phyloP scores from a whole-genome alignment of 1,140 invertebrate species.

The Himalopsyche phryganea region DNA sequence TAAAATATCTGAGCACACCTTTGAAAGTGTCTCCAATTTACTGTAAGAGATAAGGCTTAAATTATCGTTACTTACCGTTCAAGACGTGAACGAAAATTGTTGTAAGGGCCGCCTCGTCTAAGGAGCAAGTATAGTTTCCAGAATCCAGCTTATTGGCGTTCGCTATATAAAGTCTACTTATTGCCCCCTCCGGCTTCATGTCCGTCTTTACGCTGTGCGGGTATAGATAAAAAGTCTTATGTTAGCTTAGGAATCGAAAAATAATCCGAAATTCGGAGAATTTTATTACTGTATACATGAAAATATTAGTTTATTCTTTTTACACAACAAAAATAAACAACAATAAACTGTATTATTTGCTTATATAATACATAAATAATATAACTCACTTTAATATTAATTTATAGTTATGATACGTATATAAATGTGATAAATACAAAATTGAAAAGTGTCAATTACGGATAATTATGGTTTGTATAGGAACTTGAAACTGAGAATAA shows the following conservation, averaged over 20 bases:
- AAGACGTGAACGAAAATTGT: slow-evolving; percentile 69
- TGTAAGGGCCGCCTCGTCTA: slow-evolving; percentile 64
- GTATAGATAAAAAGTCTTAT: neutral
- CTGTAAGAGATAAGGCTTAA: neutral
- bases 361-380: no score
- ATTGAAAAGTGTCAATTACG: no score
- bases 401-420: no score
- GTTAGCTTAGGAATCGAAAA: neutral
- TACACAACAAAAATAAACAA: no score
- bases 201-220: slow-evolving; percentile 70
- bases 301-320: no score
- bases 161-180: slow-evolving; percentile 68
- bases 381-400: no score
- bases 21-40: slow-evolving; percentile 3
- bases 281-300: neutral
- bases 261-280: neutral
- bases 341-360: no score
- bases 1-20: no score
- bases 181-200: slow-evolving; percentile 63
- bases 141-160: slow-evolving; percentile 71
- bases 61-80: slow-evolving; percentile 57
- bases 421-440: no score
- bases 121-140: slow-evolving; percentile 71
- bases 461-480: no score
- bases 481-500: no score